A percentile compares a stretch with the other conserved stretches of the same genome.
These are phyloP conservation scores for Hipposideros armiger DNA, from an alignment of 2,113 vertebrate species.

Conservation along the genomic window DNA sequence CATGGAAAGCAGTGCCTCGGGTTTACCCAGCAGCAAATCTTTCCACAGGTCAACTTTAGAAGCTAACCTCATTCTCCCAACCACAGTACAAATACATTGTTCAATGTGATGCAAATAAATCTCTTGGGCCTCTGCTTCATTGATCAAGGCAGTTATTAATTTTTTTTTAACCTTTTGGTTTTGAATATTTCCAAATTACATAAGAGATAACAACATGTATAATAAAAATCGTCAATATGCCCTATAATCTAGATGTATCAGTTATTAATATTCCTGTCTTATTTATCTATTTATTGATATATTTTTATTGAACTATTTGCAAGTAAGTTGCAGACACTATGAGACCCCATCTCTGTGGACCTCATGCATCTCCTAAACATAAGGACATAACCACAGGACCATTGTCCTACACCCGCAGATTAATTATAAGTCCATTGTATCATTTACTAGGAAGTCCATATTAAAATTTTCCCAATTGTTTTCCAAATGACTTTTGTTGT, in stretches of 20 bases:
- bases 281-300: not conserved
- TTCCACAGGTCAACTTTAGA: not conserved
- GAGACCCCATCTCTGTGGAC: not conserved
- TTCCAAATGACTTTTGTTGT: not conserved
- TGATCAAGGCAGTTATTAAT: not conserved
- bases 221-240: not conserved
- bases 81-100: too few species aligned
- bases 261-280: not conserved
- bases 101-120: too few species aligned
- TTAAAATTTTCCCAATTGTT: not conserved
- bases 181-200: not conserved
- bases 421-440: not conserved
- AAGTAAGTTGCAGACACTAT: not conserved
- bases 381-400: not conserved
- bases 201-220: not conserved
- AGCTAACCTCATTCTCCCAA: not conserved
- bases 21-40: not conserved
- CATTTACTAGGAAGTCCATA: not conserved
- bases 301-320: not conserved
- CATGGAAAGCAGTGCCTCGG: not conserved
- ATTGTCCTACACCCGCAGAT: not conserved
- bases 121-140: not conserved
- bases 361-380: not conserved
- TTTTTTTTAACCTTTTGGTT: not conserved
- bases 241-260: not conserved